Evolutionary conservation across 2,888 invertebrate genomes (phyloP), one percentile per base, ranked within the genome.

Genomic region (Stenodera caucasica): DNA sequence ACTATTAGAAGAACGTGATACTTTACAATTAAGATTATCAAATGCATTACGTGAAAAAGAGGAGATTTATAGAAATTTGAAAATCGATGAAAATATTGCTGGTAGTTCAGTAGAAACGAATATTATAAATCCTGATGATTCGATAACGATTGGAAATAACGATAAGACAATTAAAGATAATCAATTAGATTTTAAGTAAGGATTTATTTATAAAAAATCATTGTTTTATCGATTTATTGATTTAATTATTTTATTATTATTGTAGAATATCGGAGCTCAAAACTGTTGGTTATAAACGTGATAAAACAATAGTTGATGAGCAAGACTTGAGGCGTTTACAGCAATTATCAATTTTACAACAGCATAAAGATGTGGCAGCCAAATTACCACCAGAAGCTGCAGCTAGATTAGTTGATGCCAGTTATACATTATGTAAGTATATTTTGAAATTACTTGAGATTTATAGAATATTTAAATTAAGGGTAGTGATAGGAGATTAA

Each of bases 1-100:
- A 77, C 80, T 95, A 50, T 79, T 94, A 51, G 93, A 94, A 77
- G 94, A 94, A 77, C 84, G 94, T 56, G 94, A 95, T 74, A 91
- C 91, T 0, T 79, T 95, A 55, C 94, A 94, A 72, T 79, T 94
- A 61, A 87, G 91, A 66, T 80, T 95, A 7, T 94, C 94, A 0
- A 91, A 92, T 74, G 89, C 92, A 9, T 82, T 94, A 58, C 84
- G 93, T 49, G 85, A 90, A 35, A 88, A 88, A 68, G 93, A 92
- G 77, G 84, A 86, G 18, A 72, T 85, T 60, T 77, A 80, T 75
- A 84, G 66, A 67, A 75, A 72, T 60, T 54, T 66, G n/a, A 40
- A 63, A 29, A 70, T 66, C 37, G 56, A 33, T 14, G 60, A 55
- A 32, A 32, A 18, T 21, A 21, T 5, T 21, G 21, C 12, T 23